Base-by-base conservation (phyloP, 2,113 vertebrate species). In the Actenoides hombroni region DNA sequence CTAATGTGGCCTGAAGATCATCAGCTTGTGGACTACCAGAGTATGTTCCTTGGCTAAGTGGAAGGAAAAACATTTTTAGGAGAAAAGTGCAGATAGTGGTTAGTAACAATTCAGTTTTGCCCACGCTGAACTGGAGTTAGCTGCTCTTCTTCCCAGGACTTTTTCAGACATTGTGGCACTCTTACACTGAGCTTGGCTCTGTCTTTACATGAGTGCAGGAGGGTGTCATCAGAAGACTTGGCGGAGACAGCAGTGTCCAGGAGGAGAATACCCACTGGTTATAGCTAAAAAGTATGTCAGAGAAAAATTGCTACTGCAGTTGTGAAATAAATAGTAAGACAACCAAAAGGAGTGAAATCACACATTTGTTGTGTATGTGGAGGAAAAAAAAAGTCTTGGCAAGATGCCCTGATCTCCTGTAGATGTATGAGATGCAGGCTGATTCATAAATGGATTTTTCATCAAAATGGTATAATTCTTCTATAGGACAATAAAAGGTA, bases 401-500 rank as follows among this genome's bases (percentile, higher is more conserved):
- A 73, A 91, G 81, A 88, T 74, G 90, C 54, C 76, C 65, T 78
- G 21, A 23, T 88, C 82, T 92, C 48, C 84, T 75, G 15, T 35
- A 59, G 28, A 79, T 35, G 15, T 26, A 73, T 23, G 59, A 96
- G 74, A 93, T 81, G 75, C 69, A 93, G 77, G 42, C 68, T 93
- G 94, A 97, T 95, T 94, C 54, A 95, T 94, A 92, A 86, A 91
- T 74, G 7, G 73, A 90, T 92, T 93, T 96, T 96, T 96, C 83
- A 92, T 95, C 76, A 94, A 88, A 93, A 81, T 88, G 80, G 69
- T 46, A 70, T 80, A 88, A 95, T 90, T 57, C 42, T 61, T 12
- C 86, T 83, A 35, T 74, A 75, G 88, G 89, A 94, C 21, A 28
- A 69, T n/a, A 94, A 94, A 92, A 93, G 77, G 44, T 26, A 75